Evolutionary conservation across 1,140 invertebrate species (phyloP).

Genomic region (Battus philenor): DNA sequence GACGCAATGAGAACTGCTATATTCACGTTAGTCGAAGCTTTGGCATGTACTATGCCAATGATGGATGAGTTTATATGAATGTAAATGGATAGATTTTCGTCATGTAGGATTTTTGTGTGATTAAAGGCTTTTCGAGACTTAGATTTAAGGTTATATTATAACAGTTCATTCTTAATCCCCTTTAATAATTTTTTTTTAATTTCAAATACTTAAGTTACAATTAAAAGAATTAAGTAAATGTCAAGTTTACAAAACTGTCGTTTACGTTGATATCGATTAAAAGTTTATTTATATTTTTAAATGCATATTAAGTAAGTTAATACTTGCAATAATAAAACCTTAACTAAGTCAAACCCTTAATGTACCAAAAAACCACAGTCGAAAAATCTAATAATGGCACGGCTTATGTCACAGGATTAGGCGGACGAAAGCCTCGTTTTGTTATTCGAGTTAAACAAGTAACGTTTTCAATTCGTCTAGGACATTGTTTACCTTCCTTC

Average conservation of each 20-base stretch:
- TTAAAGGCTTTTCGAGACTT: too few relatives aligned
- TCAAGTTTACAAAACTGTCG: too few relatives aligned
- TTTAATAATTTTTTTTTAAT: too few relatives aligned
- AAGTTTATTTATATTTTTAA: too few relatives aligned
- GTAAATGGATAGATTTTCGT: constrained; percentile 12
- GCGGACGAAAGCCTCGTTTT: constrained; percentile 63
- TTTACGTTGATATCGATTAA: too few relatives aligned
- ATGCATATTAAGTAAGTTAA: too few relatives aligned
- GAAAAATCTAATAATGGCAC: constrained; percentile 5
- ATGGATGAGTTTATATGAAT: constrained; percentile 6
- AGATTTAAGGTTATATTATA: too few relatives aligned
- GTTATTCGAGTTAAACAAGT: constrained; percentile 63
- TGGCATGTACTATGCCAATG: constrained; percentile 1
- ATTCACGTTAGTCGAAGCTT: constrained; percentile 15
- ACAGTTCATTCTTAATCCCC: too few relatives aligned
- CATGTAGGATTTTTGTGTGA: constrained; percentile 4
- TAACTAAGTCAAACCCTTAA: background rate
- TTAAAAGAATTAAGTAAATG: too few relatives aligned
- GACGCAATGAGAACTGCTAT: constrained; percentile 6
- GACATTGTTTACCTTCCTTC: constrained; percentile 67
- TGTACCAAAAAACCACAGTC: constrained; percentile 13
- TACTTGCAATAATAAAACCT: too few relatives aligned
- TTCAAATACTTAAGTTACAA: too few relatives aligned
- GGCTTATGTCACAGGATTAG: constrained; percentile 44
- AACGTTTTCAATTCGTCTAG: constrained; percentile 53